Evolutionary conservation across 2,113 vertebrate species (phyloP), one percentile per base, ranked within the genome.

Genomic region (Dromaius novaehollandiae): DNA sequence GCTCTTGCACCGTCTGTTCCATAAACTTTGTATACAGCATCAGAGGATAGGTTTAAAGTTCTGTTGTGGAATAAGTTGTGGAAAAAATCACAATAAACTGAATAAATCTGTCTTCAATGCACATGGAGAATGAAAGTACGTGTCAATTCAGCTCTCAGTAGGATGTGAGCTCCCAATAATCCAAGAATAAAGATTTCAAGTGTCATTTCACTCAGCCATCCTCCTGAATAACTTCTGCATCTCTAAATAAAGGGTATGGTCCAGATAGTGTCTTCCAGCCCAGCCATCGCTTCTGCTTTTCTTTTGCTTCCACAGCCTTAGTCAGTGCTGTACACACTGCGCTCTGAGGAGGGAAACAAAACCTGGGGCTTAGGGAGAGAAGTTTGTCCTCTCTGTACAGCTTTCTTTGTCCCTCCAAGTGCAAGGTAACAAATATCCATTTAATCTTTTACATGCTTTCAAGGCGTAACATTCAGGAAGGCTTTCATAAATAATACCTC

Each of bases 381-480:
- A 0, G 0, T 63, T 82, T 5, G 26, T 55, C 53, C 20, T 78
- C 25, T 20, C 20, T 1, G 0, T 58, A 46, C 11, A 85, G 24
- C 50, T 84, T 89, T 13, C 30, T 87, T 90, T 96, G 9, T 48
- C 87, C 53, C 53, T 79, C 36, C 63, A 66, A 73, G 34, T 22
- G 61, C 34, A 70, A 69, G 17, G 61, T 38, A 82, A 69, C 48
- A 77, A 94, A 69, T 89, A 58, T 13, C 48, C 82, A 20, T 44
- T 93, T 90, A 87, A 95, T 79, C 78, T 40, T 85, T 73, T 85
- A 44, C 36, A 22, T 91, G 74, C 68, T 96, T 94, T 51, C 48
- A 91, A 93, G 65, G 51, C 38, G 64, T 80, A 93, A 82, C n/a
- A 22, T 89, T 91, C 86, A 77, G 86, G 81, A 94, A 96, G 28